Evolutionary conservation across 2,888 invertebrate genomes (phyloP).

Genomic region (Meiosimyza platycephala): DNA sequence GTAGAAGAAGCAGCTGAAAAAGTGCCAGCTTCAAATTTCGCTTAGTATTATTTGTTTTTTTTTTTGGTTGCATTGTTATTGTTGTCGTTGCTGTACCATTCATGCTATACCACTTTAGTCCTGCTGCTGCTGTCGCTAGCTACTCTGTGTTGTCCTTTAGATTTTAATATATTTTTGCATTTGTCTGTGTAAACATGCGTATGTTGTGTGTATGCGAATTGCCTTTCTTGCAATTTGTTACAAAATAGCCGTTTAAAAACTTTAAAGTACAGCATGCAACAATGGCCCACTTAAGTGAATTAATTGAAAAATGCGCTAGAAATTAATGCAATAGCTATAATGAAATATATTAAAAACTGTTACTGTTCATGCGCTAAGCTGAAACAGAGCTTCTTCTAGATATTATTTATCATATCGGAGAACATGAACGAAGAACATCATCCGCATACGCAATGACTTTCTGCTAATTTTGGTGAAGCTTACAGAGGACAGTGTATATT

Average conservation of each 20-base stretch:
- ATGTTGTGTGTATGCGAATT: not conserved
- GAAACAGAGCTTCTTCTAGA: too few species aligned
- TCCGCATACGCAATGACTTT: too few species aligned
- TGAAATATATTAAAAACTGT: not conserved
- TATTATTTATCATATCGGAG: too few species aligned
- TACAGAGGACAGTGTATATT: too few species aligned
- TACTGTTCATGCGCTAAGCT: not conserved
- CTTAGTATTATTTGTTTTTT: constrained; percentile 1
- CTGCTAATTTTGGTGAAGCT: too few species aligned
- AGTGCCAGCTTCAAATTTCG: constrained; percentile 1
- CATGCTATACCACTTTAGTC: not conserved
- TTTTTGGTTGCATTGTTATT: not conserved
- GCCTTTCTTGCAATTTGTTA: not conserved
- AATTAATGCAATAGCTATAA: too few species aligned
- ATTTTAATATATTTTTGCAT: not conserved
- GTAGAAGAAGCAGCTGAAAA: not conserved
- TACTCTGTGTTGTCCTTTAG: constrained; percentile 1
- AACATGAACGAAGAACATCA: too few species aligned
- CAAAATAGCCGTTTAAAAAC: not conserved
- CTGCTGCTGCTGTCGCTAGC: not conserved
- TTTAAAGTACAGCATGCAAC: too few species aligned
- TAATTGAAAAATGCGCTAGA: too few species aligned
- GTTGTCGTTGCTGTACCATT: not conserved
- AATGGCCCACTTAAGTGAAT: too few species aligned
- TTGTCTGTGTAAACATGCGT: constrained; percentile 7